These are phyloP conservation scores for Zeuzera pyrina DNA, from an alignment of 2,888 invertebrate species.

Conservation along the genomic window DNA sequence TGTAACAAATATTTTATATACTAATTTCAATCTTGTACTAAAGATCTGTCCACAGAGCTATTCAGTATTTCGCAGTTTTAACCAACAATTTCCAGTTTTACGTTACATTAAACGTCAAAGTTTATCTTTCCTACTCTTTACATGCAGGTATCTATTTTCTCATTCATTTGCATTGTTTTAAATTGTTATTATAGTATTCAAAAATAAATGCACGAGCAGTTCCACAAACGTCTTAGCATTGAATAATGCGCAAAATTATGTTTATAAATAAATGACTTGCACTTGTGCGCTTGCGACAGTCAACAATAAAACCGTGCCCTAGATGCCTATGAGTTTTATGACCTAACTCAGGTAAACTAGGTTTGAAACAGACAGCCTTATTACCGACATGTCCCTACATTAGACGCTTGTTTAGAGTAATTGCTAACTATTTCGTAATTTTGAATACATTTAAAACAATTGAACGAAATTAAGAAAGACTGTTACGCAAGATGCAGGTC, in stretches of 20 bases:
- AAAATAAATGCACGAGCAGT: constrained; percentile 1
- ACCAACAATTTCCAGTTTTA: too few relatives aligned
- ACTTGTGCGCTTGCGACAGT: constrained; percentile 29
- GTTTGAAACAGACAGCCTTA: constrained; percentile 1
- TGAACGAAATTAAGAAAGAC: too few relatives aligned
- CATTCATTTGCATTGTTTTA: too few relatives aligned
- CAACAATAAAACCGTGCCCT: constrained; percentile 43
- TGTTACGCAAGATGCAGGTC: too few relatives aligned
- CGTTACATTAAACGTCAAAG: too few relatives aligned
- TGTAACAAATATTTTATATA: too few relatives aligned
- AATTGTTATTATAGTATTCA: constrained; percentile 2
- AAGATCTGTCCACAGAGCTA: too few relatives aligned
- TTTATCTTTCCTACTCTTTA: too few relatives aligned
- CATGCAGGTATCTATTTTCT: too few relatives aligned
- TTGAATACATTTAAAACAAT: too few relatives aligned
- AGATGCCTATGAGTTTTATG: constrained; percentile 42
- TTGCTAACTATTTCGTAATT: constrained; percentile 3
- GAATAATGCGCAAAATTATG: constrained; percentile 27
- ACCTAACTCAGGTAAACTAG: constrained; percentile 26
- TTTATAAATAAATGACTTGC: constrained; percentile 29
- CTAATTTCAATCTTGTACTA: too few relatives aligned
- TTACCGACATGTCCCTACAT: not conserved
- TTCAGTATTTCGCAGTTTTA: too few relatives aligned
- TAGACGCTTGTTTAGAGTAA: constrained; percentile 1
- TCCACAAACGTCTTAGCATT: constrained; percentile 1